Evolutionary conservation across 2,113 vertebrate species (phyloP).

Genomic region (Trogon surrucura): DNA sequence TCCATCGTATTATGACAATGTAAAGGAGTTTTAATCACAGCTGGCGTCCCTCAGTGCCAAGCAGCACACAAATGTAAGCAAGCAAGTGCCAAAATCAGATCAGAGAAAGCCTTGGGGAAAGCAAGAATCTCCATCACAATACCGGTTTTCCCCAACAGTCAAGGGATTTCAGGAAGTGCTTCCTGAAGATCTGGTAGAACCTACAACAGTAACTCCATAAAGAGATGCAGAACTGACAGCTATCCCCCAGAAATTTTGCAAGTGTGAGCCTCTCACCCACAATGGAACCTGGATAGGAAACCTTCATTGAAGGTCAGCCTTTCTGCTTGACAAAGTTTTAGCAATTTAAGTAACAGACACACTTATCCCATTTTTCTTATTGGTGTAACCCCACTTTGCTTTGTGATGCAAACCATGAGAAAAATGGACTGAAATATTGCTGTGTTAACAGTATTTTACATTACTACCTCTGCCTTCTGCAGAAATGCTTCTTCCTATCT

Average conservation of each 20-base stretch:
- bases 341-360: fast-evolving
- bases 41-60: neutral
- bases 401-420: neutral
- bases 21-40: neutral
- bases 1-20: fast-evolving
- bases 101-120: neutral
- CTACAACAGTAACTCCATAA: neutral
- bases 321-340: neutral
- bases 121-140: fast-evolving
- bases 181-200: neutral
- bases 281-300: neutral
- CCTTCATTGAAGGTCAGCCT: neutral
- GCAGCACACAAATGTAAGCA: neutral
- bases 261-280: fast-evolving
- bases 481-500: neutral
- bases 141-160: fast-evolving
- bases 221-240: neutral
- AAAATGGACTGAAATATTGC: neutral
- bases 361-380: neutral
- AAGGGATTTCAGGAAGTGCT: neutral
- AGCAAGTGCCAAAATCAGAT: neutral
- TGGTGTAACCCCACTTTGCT: neutral
- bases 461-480: neutral
- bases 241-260: neutral
- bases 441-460: neutral